These are phyloP conservation scores for Toxostoma redivivum DNA, from an alignment of 2,113 vertebrate genomes.

Conservation along the genomic window DNA sequence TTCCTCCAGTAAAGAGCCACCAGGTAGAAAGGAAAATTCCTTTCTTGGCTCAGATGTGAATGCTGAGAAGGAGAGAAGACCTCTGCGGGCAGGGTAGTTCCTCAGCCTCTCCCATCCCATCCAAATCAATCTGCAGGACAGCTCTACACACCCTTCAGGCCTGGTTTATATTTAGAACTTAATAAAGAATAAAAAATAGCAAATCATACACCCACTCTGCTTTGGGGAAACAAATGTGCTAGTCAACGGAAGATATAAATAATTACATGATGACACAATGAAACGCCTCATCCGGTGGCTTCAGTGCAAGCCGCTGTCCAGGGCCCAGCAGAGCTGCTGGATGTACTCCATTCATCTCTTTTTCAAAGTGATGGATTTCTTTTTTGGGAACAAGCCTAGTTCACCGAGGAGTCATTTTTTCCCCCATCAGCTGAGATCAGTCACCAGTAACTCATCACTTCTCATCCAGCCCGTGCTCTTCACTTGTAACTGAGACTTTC, in stretches of 20 bases:
- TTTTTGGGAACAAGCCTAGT: neutral
- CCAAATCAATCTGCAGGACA: slow-evolving; percentile 44
- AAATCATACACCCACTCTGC: slow-evolving; percentile 18
- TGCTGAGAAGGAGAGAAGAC: neutral
- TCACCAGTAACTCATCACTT: neutral
- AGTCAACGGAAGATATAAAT: slow-evolving; percentile 50
- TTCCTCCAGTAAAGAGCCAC: neutral
- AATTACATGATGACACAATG: neutral
- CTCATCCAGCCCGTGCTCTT: neutral
- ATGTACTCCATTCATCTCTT: neutral
- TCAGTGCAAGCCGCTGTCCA: neutral
- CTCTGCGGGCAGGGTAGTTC: neutral
- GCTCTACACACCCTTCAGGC: slow-evolving; percentile 5
- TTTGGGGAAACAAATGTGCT: slow-evolving; percentile 38
- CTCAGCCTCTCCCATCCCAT: slow-evolving; percentile 20
- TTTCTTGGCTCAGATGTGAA: neutral
- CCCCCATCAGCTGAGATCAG: slow-evolving; percentile 16
- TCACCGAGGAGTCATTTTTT: neutral
- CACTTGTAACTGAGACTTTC: neutral
- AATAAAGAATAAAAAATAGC: slow-evolving; percentile 58
- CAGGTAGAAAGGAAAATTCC: neutral
- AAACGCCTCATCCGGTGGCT: neutral
- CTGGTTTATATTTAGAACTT: slow-evolving; percentile 56
- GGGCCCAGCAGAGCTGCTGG: neutral
- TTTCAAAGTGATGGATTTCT: neutral